Evolutionary conservation across 2,113 vertebrate genomes (phyloP).

Genomic region (Tachycineta bicolor): DNA sequence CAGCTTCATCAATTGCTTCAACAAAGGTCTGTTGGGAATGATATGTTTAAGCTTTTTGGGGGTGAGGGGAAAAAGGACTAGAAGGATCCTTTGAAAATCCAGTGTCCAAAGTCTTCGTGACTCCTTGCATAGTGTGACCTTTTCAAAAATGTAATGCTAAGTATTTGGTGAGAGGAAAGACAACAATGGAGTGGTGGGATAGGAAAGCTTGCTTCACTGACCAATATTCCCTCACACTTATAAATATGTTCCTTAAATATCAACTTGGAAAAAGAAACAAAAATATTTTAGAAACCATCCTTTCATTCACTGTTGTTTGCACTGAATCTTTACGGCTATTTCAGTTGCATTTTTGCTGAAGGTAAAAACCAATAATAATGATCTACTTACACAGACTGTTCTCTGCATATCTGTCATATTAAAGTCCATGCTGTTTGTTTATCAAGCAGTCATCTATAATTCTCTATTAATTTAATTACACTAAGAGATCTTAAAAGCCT

Average conservation of each 20-base stretch:
- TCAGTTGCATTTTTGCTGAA: constrained; percentile 75
- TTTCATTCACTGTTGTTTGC: neutral
- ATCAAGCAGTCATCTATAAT: constrained; percentile 94
- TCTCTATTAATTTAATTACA: constrained; percentile 96
- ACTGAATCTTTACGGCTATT: neutral
- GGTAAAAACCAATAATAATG: constrained; percentile 85
- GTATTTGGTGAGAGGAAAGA: neutral
- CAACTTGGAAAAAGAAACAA: neutral
- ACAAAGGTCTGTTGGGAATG: neutral
- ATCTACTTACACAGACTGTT: constrained; percentile 84
- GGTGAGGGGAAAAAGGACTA: neutral
- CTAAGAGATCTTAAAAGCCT: constrained; percentile 97
- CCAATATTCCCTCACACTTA: neutral
- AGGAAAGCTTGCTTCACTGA: neutral
- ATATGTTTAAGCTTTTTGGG: neutral
- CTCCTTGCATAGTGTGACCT: neutral
- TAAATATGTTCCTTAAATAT: neutral
- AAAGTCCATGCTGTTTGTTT: constrained; percentile 90
- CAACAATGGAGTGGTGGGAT: neutral
- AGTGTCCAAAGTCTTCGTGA: neutral
- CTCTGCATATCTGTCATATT: constrained; percentile 90
- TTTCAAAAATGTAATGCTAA: neutral
- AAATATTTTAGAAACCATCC: neutral
- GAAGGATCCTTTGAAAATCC: neutral
- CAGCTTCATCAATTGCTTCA: neutral